Conservation (phyloP, 1,140 invertebrate genomes). For the Helicoverpa zea region DNA sequence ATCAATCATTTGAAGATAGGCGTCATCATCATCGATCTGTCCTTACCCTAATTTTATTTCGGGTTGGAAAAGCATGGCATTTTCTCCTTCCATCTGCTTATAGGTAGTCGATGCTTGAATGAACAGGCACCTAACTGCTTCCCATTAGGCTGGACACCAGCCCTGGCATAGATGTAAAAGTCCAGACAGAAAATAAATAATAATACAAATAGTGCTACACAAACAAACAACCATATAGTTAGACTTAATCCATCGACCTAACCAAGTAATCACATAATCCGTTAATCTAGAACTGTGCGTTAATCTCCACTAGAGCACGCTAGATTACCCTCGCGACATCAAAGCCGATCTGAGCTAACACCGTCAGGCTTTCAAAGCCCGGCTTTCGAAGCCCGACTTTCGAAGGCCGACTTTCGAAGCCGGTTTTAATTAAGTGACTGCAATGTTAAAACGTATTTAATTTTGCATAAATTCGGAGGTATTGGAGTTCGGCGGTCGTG, state of each 20-base stretch:
- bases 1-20: too few relatives aligned
- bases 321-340: slow-evolving; percentile 17
- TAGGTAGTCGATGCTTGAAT: too few relatives aligned
- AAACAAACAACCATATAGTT: not conserved
- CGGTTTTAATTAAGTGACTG: not conserved
- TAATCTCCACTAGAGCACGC: slow-evolving; percentile 21
- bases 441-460: slow-evolving; percentile 6
- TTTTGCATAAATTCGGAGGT: slow-evolving; percentile 17
- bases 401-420: not conserved
- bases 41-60: too few relatives aligned
- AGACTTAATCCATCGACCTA: not conserved
- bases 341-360: not conserved
- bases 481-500: not conserved
- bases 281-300: not conserved
- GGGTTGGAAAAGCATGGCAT: too few relatives aligned
- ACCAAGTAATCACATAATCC: not conserved
- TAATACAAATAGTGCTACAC: not conserved
- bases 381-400: not conserved
- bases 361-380: slow-evolving; percentile 5
- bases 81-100: too few relatives aligned
- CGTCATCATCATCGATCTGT: too few relatives aligned
- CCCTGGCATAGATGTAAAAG: too few relatives aligned
- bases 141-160: too few relatives aligned
- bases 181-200: not conserved
- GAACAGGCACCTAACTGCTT: too few relatives aligned